A percentile compares a stretch with the other conserved stretches of the same genome.
Evolutionary conservation across 2,888 invertebrate genomes (phyloP).

Genomic region (Stenolophus ochropezus): DNA sequence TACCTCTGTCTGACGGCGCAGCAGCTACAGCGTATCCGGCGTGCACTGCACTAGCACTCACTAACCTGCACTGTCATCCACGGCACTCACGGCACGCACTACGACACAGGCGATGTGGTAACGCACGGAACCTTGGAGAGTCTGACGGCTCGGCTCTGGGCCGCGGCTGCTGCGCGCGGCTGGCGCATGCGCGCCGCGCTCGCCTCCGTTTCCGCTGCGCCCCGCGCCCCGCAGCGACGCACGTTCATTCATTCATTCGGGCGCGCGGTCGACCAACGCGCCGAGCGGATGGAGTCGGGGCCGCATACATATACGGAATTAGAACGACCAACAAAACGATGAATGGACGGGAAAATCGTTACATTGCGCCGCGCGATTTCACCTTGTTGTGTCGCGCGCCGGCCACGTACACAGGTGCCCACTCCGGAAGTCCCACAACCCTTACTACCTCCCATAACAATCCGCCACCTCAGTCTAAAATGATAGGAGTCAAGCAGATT

Average conservation of each 20-base stretch:
- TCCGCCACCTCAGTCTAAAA: no score
- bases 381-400: slow-evolving; percentile 37
- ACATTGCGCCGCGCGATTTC: slow-evolving; percentile 56
- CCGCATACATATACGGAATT: slow-evolving; percentile 70
- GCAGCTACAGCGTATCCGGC: not conserved
- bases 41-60: not conserved
- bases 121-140: slow-evolving; percentile 78
- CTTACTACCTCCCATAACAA: no score
- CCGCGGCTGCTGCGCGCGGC: slow-evolving; percentile 69
- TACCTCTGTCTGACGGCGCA: not conserved
- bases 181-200: slow-evolving; percentile 61
- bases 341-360: slow-evolving; percentile 67
- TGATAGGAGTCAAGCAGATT: no score
- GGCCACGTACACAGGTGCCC: slow-evolving; percentile 33
- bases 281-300: slow-evolving; percentile 61
- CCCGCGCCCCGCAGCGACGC: not conserved
- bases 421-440: slow-evolving; percentile 24
- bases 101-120: slow-evolving; percentile 77
- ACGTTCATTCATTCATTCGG: slow-evolving; percentile 51
- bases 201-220: slow-evolving; percentile 9
- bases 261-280: slow-evolving; percentile 35
- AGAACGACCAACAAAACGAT: slow-evolving; percentile 69
- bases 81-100: no score
- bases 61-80: no score
- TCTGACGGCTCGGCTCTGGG: slow-evolving; percentile 76